Conservation (phyloP, 2,113 vertebrate genomes). For the Noturus placidus region DNA sequence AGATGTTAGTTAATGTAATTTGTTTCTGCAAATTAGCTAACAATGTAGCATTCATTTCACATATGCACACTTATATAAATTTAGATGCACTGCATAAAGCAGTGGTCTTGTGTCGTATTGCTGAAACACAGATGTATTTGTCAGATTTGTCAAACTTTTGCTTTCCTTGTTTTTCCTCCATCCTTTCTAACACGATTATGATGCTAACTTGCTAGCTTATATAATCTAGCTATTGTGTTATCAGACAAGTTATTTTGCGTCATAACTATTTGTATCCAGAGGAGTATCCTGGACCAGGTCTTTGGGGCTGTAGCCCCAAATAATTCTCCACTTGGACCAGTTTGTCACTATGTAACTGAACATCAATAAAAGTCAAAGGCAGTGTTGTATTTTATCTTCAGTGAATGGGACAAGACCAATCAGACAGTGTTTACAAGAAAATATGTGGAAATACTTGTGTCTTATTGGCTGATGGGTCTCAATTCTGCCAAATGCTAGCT, state of each 20-base stretch:
- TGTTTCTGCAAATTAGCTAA: slow-evolving; percentile 1
- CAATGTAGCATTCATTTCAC: background rate
- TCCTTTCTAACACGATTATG: background rate
- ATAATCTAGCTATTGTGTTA: background rate
- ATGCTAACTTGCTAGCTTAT: background rate
- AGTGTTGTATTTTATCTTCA: no score
- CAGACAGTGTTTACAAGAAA: no score
- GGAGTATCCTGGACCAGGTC: no score
- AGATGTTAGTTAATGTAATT: background rate
- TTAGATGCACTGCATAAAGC: background rate
- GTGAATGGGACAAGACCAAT: no score
- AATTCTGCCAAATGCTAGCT: no score
- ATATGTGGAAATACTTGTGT: no score
- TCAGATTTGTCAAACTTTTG: no score
- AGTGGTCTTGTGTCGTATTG: background rate
- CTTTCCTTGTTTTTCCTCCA: background rate
- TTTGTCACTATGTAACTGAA: no score
- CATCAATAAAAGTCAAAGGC: no score
- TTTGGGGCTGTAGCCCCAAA: no score
- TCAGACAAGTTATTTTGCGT: background rate
- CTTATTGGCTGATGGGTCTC: no score
- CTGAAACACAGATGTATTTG: background rate
- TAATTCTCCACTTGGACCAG: no score
- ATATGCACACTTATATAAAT: background rate
- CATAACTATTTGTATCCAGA: background rate